Conservation (phyloP, 2,113 vertebrate genomes). For the Columba janthina region DNA sequence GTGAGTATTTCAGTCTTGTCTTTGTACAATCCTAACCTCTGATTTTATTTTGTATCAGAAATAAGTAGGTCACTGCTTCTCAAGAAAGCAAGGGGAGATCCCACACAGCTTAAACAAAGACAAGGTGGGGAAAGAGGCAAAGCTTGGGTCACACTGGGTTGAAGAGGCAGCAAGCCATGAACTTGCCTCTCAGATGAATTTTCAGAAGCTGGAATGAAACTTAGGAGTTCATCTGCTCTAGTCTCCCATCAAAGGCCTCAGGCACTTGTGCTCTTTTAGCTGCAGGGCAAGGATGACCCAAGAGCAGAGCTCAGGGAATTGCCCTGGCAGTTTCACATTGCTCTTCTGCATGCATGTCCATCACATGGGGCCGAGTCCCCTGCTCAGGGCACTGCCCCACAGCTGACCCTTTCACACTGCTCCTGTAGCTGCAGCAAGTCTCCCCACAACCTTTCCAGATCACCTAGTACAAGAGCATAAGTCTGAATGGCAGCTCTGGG, state of each 20-base stretch:
- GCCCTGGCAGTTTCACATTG: not conserved
- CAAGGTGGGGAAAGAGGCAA: not conserved
- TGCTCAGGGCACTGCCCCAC: not conserved
- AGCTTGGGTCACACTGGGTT: not conserved
- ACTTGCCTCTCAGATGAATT: not conserved
- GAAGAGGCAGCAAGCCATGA: not conserved
- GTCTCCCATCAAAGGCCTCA: not conserved
- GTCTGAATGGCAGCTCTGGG: not conserved
- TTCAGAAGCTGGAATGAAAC: not conserved
- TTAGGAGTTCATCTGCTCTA: not conserved
- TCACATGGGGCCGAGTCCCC: not conserved
- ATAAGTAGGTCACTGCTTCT: not conserved
- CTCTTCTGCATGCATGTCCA: not conserved
- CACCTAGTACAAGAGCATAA: not conserved
- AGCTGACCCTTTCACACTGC: not conserved
- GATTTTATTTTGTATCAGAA: not conserved
- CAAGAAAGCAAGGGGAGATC: not conserved
- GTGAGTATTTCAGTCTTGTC: not conserved
- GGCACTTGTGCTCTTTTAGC: not conserved
- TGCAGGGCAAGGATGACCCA: not conserved
- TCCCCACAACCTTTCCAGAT: not conserved
- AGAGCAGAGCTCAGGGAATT: not conserved
- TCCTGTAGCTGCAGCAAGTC: not conserved
- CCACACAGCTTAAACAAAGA: not conserved
- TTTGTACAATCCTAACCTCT: not conserved